phyloP scores from a whole-genome alignment of 2,797 vertebrate genomes.

The Nothura maculosa region DNA sequence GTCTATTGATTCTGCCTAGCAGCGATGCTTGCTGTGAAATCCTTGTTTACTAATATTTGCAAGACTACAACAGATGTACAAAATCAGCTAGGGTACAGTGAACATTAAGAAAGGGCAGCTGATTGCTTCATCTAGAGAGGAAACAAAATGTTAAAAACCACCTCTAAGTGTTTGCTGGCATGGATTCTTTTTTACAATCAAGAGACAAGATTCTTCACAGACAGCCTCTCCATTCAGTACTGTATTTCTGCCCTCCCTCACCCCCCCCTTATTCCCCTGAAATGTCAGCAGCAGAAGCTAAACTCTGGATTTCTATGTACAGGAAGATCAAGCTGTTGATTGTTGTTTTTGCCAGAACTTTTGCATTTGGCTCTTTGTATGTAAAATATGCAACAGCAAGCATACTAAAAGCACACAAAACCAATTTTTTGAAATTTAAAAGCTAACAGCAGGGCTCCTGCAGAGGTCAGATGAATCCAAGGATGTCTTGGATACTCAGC shows the following conservation, averaged over 20 bases:
- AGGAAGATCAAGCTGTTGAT: neutral
- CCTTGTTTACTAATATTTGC: slow-evolving; percentile 68
- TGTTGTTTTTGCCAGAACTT: neutral
- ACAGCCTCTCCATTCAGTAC: neutral
- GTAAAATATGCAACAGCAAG: neutral
- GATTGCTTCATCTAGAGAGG: slow-evolving; percentile 42
- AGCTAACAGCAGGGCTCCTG: neutral
- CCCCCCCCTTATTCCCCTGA: neutral
- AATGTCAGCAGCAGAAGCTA: neutral
- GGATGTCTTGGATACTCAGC: neutral
- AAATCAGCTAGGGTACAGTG: slow-evolving; percentile 55
- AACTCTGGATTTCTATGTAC: neutral
- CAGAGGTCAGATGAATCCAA: neutral
- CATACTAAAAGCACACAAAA: neutral
- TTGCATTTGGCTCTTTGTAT: neutral
- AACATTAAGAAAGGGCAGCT: slow-evolving; percentile 59
- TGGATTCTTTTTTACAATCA: neutral
- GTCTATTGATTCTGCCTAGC: slow-evolving; percentile 23
- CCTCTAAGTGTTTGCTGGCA: slow-evolving; percentile 3
- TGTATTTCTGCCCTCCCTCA: neutral
- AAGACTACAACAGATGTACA: slow-evolving; percentile 63
- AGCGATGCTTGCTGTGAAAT: slow-evolving; percentile 19
- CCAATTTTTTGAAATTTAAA: neutral
- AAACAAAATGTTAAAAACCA: slow-evolving; percentile 36
- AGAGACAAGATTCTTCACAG: neutral